Evolutionary conservation across 2,888 invertebrate species (phyloP), one percentile per base, ranked within the genome.

Genomic region (Tiliacea citrago): DNA sequence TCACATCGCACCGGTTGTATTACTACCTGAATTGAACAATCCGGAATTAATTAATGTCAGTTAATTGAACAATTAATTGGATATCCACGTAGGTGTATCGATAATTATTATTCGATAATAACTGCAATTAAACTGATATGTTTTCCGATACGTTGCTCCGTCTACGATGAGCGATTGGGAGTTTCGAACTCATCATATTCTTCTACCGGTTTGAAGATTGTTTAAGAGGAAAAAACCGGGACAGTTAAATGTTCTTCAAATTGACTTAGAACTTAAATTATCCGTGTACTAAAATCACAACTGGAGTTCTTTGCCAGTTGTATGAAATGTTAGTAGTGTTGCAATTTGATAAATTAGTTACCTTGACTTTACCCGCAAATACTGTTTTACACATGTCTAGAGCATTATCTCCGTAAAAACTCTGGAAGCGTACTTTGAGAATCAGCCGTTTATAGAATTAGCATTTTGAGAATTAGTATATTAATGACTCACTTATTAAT

Each of bases 41-140:
- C 58, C 29, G 47, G 55, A 75, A 75, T 84, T 86, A 79, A 86
- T 85, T 79, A 73, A 71, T 73, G 67, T 65, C 62, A 79, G 66
- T 76, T 77, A 77, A 76, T 85, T 84, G 77, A 76, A 79, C 77
- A 75, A 77, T 69, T 73, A 77, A 81, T 84, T 85, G 73, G 66
- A 77, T 68, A 65, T 77, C 39, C 60, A 73, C 58, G 77, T 62
- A 71, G 39, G 53, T 74, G n/a, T 76, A 68, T 60, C 57, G 55
- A 58, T 58, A 68, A 73, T 84, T 49, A 29, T 8, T 55, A 29
- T 8, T 72, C 10, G 45, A 58, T 75, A 55, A 61, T 68, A 55
- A 70, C 78, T 73, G 47, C 65, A 65, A 71, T 78, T 55, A 68
- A 49, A 58, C 29, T 49, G 18, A 47, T 67, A 53, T 53, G n/a